Percentiles rank a stretch among this genome's conserved stretches.
These are phyloP conservation scores for Mongoloraphidia duomilia DNA, from an alignment of 2,888 invertebrate genomes.

Conservation along the genomic window DNA sequence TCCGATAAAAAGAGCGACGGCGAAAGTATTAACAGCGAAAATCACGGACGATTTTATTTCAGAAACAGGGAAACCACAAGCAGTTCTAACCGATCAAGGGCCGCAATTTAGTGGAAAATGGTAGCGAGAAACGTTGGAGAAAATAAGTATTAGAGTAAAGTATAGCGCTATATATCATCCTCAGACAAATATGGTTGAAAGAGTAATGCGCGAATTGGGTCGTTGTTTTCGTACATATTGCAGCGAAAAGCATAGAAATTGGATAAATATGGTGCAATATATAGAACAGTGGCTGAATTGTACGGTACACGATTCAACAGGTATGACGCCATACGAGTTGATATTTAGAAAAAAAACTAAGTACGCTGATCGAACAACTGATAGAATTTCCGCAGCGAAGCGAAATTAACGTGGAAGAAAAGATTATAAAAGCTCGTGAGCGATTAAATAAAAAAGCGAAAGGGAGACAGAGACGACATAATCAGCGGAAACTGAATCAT, in stretches of 20 bases:
- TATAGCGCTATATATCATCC: constrained; percentile 14
- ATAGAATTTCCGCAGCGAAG: no score
- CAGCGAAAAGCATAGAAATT: no score
- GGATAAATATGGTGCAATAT: constrained; percentile 8
- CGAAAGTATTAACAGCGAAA: constrained; percentile 8
- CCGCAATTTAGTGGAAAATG: constrained; percentile 12
- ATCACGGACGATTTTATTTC: constrained; percentile 9
- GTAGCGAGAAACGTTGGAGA: constrained; percentile 8
- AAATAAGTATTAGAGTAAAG: constrained; percentile 5
- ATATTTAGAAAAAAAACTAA: constrained; percentile 2
- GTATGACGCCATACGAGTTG: constrained; percentile 10
- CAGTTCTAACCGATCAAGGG: constrained; percentile 14
- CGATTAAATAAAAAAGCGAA: not conserved
- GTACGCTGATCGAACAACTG: not conserved
- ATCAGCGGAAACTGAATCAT: not conserved
- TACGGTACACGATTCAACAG: constrained; percentile 11
- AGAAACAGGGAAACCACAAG: constrained; percentile 1
- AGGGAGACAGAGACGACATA: not conserved
- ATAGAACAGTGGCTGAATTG: constrained; percentile 9
- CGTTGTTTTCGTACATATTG: no score
- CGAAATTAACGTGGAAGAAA: not conserved
- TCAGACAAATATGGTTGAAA: constrained; percentile 15
- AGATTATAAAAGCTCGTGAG: not conserved
- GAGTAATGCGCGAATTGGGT: constrained; percentile 17
- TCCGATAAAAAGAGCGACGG: constrained; percentile 12